Percentiles rank a stretch among this genome's conserved stretches.
phyloP scores from a whole-genome alignment of 2,888 invertebrate genomes.

The Drosophila rellima region DNA sequence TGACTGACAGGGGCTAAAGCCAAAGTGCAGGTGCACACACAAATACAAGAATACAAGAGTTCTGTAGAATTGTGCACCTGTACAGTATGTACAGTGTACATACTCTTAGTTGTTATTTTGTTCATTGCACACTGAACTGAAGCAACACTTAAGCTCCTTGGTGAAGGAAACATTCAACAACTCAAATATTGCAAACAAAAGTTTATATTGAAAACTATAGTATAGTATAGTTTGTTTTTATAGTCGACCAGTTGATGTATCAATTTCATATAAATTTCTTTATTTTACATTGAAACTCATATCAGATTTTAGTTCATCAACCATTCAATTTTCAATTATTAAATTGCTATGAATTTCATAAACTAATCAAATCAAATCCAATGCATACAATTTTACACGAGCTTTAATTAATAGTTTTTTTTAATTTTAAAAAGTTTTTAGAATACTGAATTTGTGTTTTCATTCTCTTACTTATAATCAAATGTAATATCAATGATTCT shows the following conservation, averaged over 20 bases:
- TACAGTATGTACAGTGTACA: no score
- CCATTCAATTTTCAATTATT: no score
- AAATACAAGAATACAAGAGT: not conserved
- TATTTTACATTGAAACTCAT: no score
- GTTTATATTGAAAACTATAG: not conserved
- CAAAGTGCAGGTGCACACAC: slow-evolving; percentile 45
- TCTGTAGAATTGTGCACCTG: slow-evolving; percentile 1
- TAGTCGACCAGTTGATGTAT: not conserved
- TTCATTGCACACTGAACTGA: slow-evolving; percentile 20
- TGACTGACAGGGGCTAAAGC: slow-evolving; percentile 42
- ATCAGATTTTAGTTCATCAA: no score
- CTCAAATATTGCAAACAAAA: slow-evolving; percentile 10
- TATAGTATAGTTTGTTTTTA: not conserved
- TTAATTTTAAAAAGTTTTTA: no score
- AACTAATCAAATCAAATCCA: not conserved
- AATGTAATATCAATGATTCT: not conserved
- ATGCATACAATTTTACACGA: not conserved
- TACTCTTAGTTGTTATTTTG: slow-evolving; percentile 24
- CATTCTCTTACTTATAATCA: not conserved
- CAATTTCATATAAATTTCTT: not conserved
- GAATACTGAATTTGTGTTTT: no score
- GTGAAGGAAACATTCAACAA: slow-evolving; percentile 21
- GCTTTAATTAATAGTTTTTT: no score
- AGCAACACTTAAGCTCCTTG: slow-evolving; percentile 15
- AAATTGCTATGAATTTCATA: not conserved